These are phyloP conservation scores for Halcyon malimbica DNA, from an alignment of 2,113 vertebrate species.

Conservation along the genomic window DNA sequence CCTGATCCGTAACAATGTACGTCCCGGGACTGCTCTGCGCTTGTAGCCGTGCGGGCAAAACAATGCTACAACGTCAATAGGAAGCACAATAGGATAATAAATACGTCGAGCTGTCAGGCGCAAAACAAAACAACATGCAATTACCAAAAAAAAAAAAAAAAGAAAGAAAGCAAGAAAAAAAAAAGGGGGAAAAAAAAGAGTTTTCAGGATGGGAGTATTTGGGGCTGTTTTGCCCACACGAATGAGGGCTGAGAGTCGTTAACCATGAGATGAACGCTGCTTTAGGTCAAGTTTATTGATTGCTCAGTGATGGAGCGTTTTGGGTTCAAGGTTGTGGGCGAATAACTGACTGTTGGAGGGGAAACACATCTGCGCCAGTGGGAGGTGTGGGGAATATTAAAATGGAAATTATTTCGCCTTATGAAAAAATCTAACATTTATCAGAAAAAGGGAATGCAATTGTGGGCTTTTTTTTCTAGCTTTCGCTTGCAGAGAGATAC, in stretches of 20 bases:
- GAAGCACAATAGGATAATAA: conserved; percentile 67
- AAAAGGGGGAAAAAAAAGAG: not conserved
- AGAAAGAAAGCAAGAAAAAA: not conserved
- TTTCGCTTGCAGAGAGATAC: not conserved
- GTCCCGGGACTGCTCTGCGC: conserved; percentile 38
- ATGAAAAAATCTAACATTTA: not conserved
- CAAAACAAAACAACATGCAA: conserved; percentile 35
- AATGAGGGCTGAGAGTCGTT: not conserved
- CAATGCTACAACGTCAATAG: conserved; percentile 60
- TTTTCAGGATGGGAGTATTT: conserved; percentile 13
- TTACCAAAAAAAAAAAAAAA: not conserved
- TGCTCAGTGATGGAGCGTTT: not conserved
- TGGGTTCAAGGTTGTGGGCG: conserved; percentile 5
- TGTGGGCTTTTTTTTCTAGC: not conserved
- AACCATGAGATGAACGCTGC: not conserved
- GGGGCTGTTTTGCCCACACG: not conserved
- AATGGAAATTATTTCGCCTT: not conserved
- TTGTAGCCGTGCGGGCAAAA: conserved; percentile 55
- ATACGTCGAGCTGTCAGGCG: conserved; percentile 60
- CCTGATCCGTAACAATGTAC: conserved; percentile 35
- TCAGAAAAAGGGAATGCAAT: not conserved
- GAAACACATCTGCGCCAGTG: not conserved
- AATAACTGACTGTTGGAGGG: not conserved
- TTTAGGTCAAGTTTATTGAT: conserved; percentile 57
- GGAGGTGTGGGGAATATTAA: not conserved